These are phyloP conservation scores for Tokudaia tokunoshimensis DNA, from an alignment of 2,797 vertebrate species.

Conservation along the genomic window DNA sequence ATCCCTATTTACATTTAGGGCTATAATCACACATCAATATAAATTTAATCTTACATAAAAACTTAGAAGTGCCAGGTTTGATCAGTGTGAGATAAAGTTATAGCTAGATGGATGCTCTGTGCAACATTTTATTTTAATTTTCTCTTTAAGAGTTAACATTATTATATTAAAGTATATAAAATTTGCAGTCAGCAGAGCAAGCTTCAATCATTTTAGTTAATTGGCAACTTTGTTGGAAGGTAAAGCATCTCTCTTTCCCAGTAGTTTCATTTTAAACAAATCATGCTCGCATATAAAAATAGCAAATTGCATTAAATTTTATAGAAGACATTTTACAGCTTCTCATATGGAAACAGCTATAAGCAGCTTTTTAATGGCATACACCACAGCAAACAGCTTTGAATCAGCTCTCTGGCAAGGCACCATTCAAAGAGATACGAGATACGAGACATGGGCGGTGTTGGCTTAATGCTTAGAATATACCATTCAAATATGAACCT, in stretches of 20 bases:
- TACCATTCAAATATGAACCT: slow-evolving; percentile 82
- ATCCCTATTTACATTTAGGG: slow-evolving; percentile 54
- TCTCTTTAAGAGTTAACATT: slow-evolving; percentile 64
- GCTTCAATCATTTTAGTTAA: slow-evolving; percentile 76
- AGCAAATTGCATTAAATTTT: slow-evolving; percentile 78
- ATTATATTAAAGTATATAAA: slow-evolving; percentile 74
- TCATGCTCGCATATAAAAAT: slow-evolving; percentile 71
- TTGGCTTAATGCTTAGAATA: slow-evolving; percentile 81
- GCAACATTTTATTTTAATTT: slow-evolving; percentile 70
- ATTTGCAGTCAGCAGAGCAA: slow-evolving; percentile 60
- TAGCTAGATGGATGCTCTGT: slow-evolving; percentile 33
- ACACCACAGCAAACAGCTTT: slow-evolving; percentile 74
- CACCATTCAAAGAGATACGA: slow-evolving; percentile 76
- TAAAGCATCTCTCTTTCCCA: slow-evolving; percentile 50
- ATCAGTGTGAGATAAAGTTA: slow-evolving; percentile 59
- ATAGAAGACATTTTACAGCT: slow-evolving; percentile 67
- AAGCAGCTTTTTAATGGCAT: slow-evolving; percentile 53
- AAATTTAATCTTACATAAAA: slow-evolving; percentile 66
- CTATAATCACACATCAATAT: slow-evolving; percentile 41
- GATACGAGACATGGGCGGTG: slow-evolving; percentile 80
- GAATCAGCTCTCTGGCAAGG: slow-evolving; percentile 81
- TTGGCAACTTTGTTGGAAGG: slow-evolving; percentile 53
- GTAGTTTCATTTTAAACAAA: slow-evolving; percentile 76
- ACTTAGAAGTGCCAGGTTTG: slow-evolving; percentile 48
- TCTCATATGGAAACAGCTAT: slow-evolving; percentile 68